Conservation (phyloP, 2,113 vertebrate genomes). For the Cryptomyrus ogoouensis region DNA sequence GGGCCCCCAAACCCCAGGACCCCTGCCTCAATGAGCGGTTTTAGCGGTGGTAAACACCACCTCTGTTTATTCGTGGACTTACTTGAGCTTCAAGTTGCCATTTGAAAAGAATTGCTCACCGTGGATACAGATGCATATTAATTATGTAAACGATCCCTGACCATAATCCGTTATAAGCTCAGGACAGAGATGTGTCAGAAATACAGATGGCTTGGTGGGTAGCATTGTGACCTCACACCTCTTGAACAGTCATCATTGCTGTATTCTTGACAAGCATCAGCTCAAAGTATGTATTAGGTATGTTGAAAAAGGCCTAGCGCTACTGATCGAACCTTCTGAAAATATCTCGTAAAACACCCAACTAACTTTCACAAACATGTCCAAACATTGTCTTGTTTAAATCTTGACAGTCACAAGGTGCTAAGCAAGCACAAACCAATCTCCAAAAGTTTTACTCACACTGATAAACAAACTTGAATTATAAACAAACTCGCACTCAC, state of each 20-base stretch:
- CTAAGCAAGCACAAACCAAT: neutral
- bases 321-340: neutral
- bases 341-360: neutral
- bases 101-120: neutral
- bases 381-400: neutral
- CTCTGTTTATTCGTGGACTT: neutral
- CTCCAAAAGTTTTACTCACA: neutral
- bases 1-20: neutral
- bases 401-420: neutral
- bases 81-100: neutral
- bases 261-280: neutral
- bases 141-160: neutral
- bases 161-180: neutral
- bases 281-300: neutral
- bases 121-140: neutral
- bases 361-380: neutral
- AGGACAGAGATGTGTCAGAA: neutral
- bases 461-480: neutral
- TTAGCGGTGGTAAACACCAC: neutral
- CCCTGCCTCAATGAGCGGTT: neutral
- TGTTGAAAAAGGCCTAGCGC: neutral
- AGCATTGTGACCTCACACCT: neutral
- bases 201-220: neutral
- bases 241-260: neutral
- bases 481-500: neutral